Conservation (phyloP, 2,113 vertebrate species). For the Corythornis vintsioides region DNA sequence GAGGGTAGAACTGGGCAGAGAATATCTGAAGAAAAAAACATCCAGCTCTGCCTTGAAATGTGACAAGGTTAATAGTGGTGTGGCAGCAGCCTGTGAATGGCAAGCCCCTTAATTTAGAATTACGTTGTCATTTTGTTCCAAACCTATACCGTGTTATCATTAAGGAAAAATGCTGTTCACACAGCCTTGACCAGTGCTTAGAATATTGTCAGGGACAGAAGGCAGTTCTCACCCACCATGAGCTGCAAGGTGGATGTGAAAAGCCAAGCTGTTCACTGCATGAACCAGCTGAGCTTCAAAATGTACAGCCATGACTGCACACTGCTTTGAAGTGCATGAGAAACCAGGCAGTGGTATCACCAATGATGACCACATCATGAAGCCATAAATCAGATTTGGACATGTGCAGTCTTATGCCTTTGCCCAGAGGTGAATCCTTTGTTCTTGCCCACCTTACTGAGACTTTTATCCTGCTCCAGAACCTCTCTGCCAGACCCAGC, state of each 20-base stretch:
- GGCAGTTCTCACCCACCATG: background rate
- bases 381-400: background rate
- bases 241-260: background rate
- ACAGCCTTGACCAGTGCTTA: background rate
- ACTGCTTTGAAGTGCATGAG: fast-evolving
- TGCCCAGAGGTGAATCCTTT: background rate
- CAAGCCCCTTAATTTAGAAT: background rate
- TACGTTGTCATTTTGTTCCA: background rate
- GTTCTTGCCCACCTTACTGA: fast-evolving
- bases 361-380: fast-evolving
- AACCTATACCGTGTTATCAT: background rate
- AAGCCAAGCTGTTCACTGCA: background rate
- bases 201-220: background rate
- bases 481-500: background rate
- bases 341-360: background rate
- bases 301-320: fast-evolving
- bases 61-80: background rate
- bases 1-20: background rate
- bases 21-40: background rate
- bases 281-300: background rate
- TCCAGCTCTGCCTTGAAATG: background rate
- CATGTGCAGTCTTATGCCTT: background rate
- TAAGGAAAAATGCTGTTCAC: background rate
- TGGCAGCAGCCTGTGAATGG: background rate
- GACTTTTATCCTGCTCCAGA: background rate